Percentiles rank a stretch among this genome's conserved stretches.
Conservation (phyloP, 2,113 vertebrate genomes). For the Muntiacus reevesi region DNA sequence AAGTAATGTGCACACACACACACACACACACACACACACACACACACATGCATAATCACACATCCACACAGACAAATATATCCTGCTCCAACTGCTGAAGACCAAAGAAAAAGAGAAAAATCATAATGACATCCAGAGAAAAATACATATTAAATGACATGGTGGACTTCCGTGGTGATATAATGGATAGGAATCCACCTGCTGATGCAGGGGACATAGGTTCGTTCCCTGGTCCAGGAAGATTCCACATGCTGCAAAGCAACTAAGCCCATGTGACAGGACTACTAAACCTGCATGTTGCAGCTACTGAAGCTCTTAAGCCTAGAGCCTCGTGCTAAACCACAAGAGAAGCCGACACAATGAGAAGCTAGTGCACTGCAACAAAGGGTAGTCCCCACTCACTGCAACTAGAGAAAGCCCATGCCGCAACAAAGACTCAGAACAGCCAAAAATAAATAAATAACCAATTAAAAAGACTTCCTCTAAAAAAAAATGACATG, state of each 20-base stretch:
- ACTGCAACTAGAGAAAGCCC: not conserved
- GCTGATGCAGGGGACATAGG: not conserved
- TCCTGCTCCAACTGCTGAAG: not conserved
- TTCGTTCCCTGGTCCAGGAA: not conserved
- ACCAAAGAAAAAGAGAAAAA: not conserved
- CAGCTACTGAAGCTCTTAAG: not conserved
- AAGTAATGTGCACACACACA: not conserved
- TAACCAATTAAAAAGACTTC: not conserved
- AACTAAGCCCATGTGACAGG: not conserved
- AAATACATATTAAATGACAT: not conserved
- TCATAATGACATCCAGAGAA: not conserved
- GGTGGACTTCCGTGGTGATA: not conserved
- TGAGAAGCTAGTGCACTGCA: not conserved
- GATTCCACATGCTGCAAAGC: not conserved
- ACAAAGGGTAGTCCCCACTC: not conserved
- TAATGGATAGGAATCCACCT: not conserved
- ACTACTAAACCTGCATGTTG: not conserved
- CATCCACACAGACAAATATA: not conserved
- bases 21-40: not conserved
- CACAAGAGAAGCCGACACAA: not conserved
- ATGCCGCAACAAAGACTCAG: rapidly evolving
- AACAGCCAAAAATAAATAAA: not conserved
- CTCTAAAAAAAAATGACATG: not conserved
- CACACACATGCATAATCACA: not conserved
- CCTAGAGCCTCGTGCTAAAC: not conserved